Evolutionary conservation across 2,113 vertebrate species (phyloP).

Genomic region (Ginglymostoma cirratum): DNA sequence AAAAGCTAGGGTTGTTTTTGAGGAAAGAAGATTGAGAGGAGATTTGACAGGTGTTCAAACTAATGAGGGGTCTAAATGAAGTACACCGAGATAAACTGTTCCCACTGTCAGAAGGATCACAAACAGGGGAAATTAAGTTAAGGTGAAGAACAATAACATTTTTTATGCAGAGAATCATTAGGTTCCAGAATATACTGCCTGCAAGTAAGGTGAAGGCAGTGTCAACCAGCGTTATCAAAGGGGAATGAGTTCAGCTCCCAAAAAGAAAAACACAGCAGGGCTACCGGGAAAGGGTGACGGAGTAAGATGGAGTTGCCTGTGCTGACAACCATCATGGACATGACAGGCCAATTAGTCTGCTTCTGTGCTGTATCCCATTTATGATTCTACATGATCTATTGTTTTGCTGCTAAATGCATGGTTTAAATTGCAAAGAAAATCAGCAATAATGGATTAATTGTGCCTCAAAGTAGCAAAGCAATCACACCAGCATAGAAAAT

Average conservation of each 20-base stretch:
- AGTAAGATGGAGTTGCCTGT: neutral
- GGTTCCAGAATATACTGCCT: neutral
- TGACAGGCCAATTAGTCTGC: neutral
- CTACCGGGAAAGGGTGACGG: neutral
- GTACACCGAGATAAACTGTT: neutral
- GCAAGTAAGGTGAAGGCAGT: neutral
- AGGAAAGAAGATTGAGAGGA: neutral
- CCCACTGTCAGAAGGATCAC: neutral
- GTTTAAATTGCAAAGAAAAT: neutral
- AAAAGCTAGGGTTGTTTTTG: neutral
- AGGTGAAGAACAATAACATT: neutral
- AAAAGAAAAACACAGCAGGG: neutral
- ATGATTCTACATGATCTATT: neutral
- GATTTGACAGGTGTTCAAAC: neutral
- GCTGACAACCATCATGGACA: neutral
- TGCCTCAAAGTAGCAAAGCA: neutral
- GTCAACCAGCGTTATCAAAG: neutral
- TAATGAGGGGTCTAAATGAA: neutral
- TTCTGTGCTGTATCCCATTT: neutral
- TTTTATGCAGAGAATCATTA: neutral
- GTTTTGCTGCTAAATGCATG: neutral
- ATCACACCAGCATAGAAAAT: neutral
- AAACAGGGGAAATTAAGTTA: neutral
- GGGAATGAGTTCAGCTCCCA: neutral
- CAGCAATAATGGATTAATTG: neutral